Percentiles rank a stretch among this genome's conserved stretches.
phyloP scores from a whole-genome alignment of 2,888 invertebrate species.

The Stenotaenia linearis region DNA sequence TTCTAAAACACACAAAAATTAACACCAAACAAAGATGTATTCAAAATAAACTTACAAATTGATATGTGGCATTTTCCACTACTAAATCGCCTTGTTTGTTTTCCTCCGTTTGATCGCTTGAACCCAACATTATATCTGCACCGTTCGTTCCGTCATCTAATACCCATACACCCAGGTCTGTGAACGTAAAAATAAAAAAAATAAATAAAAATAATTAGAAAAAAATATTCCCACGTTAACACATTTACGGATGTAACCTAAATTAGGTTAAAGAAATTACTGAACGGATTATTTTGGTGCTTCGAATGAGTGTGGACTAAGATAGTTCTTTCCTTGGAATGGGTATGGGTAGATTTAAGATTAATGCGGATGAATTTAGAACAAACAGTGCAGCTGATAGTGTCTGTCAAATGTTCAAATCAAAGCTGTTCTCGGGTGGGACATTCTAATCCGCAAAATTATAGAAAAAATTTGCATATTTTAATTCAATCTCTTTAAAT shows the following conservation, averaged over 20 bases:
- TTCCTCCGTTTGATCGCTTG: not conserved
- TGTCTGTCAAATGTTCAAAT: not conserved
- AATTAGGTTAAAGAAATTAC: not conserved
- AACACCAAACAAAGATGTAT: not conserved
- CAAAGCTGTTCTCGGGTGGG: not conserved
- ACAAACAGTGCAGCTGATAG: not conserved
- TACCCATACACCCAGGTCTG: slow-evolving; percentile 27
- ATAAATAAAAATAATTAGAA: not conserved
- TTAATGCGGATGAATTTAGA: not conserved
- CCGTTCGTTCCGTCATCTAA: not conserved
- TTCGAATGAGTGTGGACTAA: not conserved
- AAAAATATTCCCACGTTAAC: not conserved
- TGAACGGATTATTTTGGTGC: not conserved
- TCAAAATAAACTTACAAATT: not conserved
- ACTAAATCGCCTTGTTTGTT: not conserved
- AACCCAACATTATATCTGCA: slow-evolving; percentile 18
- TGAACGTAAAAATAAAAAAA: not conserved
- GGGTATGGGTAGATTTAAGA: not conserved
- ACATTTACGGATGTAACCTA: not conserved
- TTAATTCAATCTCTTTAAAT: not conserved
- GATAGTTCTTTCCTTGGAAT: not conserved
- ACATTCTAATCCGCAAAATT: not conserved
- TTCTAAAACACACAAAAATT: not conserved
- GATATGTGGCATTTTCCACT: not conserved
- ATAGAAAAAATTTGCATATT: not conserved